Conservation (phyloP, 2,797 vertebrate species). For the Sebastes diploproa region DNA sequence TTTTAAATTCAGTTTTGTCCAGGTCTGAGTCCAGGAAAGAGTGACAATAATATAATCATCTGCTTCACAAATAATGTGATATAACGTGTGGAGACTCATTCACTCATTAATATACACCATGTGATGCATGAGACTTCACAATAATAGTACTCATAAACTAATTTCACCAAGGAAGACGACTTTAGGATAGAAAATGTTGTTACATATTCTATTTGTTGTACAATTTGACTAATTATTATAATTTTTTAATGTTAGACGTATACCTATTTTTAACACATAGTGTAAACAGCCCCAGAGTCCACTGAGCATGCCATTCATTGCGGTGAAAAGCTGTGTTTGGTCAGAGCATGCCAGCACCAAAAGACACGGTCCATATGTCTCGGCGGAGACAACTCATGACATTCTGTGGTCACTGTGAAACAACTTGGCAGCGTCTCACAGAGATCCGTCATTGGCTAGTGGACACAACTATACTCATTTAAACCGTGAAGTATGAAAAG, state of each 20-base stretch:
- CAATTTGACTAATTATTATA: neutral
- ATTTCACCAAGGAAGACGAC: neutral
- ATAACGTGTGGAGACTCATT: neutral
- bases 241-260: neutral
- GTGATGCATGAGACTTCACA: neutral
- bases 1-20: slow-evolving; percentile 21
- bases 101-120: neutral
- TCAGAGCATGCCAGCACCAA: slow-evolving; percentile 39
- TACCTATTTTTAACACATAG: slow-evolving; percentile 16
- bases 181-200: neutral
- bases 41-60: neutral
- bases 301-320: slow-evolving; percentile 20
- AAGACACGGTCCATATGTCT: slow-evolving; percentile 66
- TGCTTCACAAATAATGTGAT: neutral
- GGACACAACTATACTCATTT: slow-evolving; percentile 58
- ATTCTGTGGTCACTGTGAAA: slow-evolving; percentile 65
- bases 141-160: neutral
- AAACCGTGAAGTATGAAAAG: slow-evolving; percentile 33
- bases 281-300: slow-evolving; percentile 10
- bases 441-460: slow-evolving; percentile 58
- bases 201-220: neutral
- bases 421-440: slow-evolving; percentile 69
- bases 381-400: slow-evolving; percentile 54
- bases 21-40: neutral
- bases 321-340: slow-evolving; percentile 39